Evolutionary conservation across 2,797 vertebrate genomes (phyloP).

Genomic region (Mormyrops boulengeri): DNA sequence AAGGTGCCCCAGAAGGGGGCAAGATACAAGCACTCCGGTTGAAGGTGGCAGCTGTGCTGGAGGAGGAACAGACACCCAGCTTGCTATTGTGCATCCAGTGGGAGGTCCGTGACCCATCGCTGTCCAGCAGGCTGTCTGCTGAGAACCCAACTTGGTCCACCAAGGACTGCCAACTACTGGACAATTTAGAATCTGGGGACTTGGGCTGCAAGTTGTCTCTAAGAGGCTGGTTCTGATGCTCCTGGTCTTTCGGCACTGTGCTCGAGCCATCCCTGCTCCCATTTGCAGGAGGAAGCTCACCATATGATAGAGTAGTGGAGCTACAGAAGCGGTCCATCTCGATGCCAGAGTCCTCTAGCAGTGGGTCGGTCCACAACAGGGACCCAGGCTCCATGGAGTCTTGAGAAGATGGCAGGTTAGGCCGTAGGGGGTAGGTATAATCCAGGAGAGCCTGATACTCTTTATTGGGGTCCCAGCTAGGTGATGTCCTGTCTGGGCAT

Average conservation of each 20-base stretch:
- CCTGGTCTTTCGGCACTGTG: constrained; percentile 31
- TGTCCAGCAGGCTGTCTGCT: constrained; percentile 42
- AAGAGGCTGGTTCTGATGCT: constrained; percentile 25
- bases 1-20: constrained; percentile 36
- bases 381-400: constrained; percentile 21
- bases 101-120: constrained; percentile 15
- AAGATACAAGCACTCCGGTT: constrained; percentile 48
- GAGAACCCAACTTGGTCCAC: constrained; percentile 40
- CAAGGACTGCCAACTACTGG: constrained; percentile 32
- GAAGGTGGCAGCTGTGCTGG: constrained; percentile 26
- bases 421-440: constrained; percentile 84
- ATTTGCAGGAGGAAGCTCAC: constrained; percentile 32
- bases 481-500: constrained; percentile 66
- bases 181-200: constrained; percentile 37
- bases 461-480: constrained; percentile 74
- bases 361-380: constrained; percentile 39
- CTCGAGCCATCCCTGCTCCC: not conserved
- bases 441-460: constrained; percentile 85
- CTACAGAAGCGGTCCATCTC: constrained; percentile 67
- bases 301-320: constrained; percentile 42
- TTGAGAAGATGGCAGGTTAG: constrained; percentile 49
- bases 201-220: constrained; percentile 34
- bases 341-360: constrained; percentile 80
- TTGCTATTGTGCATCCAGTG: constrained; percentile 13
- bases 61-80: constrained; percentile 23